These are phyloP conservation scores for Macrophya alboannulata DNA, from an alignment of 2,888 invertebrate species.

Conservation along the genomic window DNA sequence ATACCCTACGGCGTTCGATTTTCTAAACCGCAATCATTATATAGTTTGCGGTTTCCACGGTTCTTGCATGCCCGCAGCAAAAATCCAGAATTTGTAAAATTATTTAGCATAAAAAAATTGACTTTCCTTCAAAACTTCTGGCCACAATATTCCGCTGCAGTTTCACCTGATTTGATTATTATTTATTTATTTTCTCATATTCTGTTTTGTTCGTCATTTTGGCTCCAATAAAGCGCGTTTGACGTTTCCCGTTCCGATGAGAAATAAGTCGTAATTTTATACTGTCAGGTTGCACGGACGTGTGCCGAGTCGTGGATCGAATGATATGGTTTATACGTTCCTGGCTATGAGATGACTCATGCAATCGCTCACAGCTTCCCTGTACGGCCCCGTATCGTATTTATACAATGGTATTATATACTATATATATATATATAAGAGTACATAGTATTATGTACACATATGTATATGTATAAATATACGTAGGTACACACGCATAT, in stretches of 20 bases:
- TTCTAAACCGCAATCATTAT: no score
- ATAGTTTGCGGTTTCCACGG: no score
- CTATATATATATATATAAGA: not conserved
- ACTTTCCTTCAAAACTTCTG: no score
- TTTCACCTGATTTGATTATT: not conserved
- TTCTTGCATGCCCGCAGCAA: no score
- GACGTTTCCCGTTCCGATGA: not conserved
- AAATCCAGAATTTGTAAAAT: no score
- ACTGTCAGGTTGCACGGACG: not conserved
- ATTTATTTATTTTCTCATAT: not conserved
- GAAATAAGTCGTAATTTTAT: not conserved
- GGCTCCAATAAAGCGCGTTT: not conserved
- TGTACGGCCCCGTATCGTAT: slow-evolving; percentile 68
- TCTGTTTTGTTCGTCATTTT: not conserved
- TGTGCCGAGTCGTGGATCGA: slow-evolving; percentile 10
- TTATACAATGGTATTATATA: slow-evolving; percentile 61
- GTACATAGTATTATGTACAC: slow-evolving; percentile 7
- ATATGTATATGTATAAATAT: not conserved
- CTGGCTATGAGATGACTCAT: slow-evolving; percentile 51
- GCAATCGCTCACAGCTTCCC: slow-evolving; percentile 51
- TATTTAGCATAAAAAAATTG: no score
- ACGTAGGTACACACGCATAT: not conserved
- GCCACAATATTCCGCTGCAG: no score
- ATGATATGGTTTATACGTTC: slow-evolving; percentile 39
- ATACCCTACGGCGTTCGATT: no score